Percentiles rank a stretch among this genome's conserved stretches.
Conservation (phyloP, 2,888 invertebrate species). For the Agonopterix heracliana region DNA sequence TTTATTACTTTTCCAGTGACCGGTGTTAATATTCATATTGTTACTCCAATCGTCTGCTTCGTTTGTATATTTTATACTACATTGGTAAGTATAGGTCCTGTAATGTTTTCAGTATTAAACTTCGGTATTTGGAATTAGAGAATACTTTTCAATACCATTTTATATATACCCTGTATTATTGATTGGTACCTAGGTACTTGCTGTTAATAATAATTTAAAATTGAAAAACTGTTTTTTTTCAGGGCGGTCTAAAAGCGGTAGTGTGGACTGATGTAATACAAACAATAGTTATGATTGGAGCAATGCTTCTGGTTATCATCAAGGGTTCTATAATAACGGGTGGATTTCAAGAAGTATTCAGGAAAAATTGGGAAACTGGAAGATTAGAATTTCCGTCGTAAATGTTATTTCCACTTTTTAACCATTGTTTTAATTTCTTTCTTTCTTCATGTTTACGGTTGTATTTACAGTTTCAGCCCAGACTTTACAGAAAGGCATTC, state of each 20-base stretch:
- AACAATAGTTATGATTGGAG: slow-evolving; percentile 80
- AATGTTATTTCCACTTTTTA: slow-evolving; percentile 17
- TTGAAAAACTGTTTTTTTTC: slow-evolving; percentile 11
- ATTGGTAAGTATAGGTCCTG: slow-evolving; percentile 73
- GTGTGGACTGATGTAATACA: slow-evolving; percentile 86
- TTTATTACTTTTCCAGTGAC: slow-evolving; percentile 75
- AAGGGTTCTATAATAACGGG: slow-evolving; percentile 81
- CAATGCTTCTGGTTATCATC: slow-evolving; percentile 79
- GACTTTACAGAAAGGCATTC: slow-evolving; percentile 85
- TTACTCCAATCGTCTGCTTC: slow-evolving; percentile 83
- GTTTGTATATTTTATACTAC: slow-evolving; percentile 89
- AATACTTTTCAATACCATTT: too few species aligned
- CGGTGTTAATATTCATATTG: slow-evolving; percentile 83
- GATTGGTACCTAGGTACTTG: too few species aligned
- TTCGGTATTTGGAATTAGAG: too few species aligned
- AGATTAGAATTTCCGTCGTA: slow-evolving; percentile 79
- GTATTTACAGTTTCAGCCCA: slow-evolving; percentile 72
- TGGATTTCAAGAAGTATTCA: slow-evolving; percentile 76
- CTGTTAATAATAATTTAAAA: too few species aligned
- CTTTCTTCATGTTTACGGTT: not conserved
- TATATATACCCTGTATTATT: too few species aligned
- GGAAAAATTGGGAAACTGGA: slow-evolving; percentile 74
- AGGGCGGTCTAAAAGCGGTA: slow-evolving; percentile 82
- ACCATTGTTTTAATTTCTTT: too few species aligned
- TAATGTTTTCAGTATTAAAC: too few species aligned